Evolutionary conservation across 1,140 invertebrate species (phyloP), one percentile per base, ranked within the genome.

Genomic region (Heterodera carotae): DNA sequence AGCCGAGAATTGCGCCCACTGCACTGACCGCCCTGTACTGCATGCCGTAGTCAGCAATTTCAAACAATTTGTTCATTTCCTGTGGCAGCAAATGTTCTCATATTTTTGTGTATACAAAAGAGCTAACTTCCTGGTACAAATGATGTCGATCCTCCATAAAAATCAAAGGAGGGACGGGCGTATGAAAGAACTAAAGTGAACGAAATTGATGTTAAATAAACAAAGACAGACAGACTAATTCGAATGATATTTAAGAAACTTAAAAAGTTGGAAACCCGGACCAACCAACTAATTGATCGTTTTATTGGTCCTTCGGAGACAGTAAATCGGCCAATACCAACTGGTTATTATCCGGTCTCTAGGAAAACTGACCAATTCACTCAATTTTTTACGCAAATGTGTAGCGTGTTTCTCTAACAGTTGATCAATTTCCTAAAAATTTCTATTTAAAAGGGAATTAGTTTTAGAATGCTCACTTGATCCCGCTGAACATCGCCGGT

Each of bases 1-100:
- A 82, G 97, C 96, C 88, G 94, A 98, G 91, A 97, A 79, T 43
- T 22, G 84, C 75, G n/a, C 79, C 83, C 25, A 84, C 82, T n/a
- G 75, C 31, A 34, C 76, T 82, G 31, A 84, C 33, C 31, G 85
- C 80, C 33, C 85, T 78, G 43, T 84, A 84, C 33, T 85, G 72
- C 70, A 83, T 76, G 29, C 83, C 83, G 67, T 84, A 84, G 77
- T 84, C 83, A 6, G 83, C 83, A 48, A 60, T 75, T 48, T 77
- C 73, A 48, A 84, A 84, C 39, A 84, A 60, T 12, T 76, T 27
- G 70, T 85, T 72, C 83, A 84, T 82, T 72, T 84, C 85, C 85
- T 84, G 62, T 22, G 22, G 25, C 6, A 43, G 39, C 39, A 43
- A 43, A 43, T 43, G 6, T 43, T 8, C 39, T 12, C n/a, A n/a